Base-by-base conservation (phyloP, 1,140 invertebrate genomes). In the Temnothorax longispinosus region DNA sequence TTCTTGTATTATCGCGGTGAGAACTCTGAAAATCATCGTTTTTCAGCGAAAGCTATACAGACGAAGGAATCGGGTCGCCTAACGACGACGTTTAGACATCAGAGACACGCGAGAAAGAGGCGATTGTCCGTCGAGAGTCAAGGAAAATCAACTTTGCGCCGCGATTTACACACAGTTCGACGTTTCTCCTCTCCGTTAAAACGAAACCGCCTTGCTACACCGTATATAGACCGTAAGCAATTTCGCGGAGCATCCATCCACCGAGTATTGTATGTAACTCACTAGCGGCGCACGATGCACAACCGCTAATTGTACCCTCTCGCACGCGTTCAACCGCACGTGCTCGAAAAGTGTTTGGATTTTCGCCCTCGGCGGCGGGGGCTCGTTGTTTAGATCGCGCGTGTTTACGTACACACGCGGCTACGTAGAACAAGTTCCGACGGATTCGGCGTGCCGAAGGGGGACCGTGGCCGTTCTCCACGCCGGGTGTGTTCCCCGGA, bases 361-460 rank as follows among this genome's bases (percentile, higher is more conserved):
- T 65, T 15, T 50, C 65, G 13, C 41, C 65, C 65, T 69, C 41
- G 65, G 27, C 27, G 65, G 1, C 8, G n/a, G 10, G 21, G 6
- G 41, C 1, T 13, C 18, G 35, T 15, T 58, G 67, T 64, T 56
- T 27, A 11, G 35, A 47, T 18, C 8, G n/a, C 44, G 74, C n/a
- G 72, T 87, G 85, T 90, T 90, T 90, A 87, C 88, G 52, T 84
- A 82, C 41, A 58, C 27, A 35, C 11, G 64, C 64, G 38, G 18
- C 21, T n/a, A 72, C 11, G 84, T 89, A 84, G 89, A 90, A 89
- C 88, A 74, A 90, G 88, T 90, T 60, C 64, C 71, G 60, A 87
- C 54, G 86, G 85, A 87, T 90, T 47, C 58, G 6, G 54, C 38
- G 44, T 18, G 47, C 5, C 32, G 35, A 58, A 58, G 60, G 88